Percentiles rank a stretch among this genome's conserved stretches.
Conservation (phyloP, 2,797 vertebrate genomes). For the Rhinophrynus dorsalis region DNA sequence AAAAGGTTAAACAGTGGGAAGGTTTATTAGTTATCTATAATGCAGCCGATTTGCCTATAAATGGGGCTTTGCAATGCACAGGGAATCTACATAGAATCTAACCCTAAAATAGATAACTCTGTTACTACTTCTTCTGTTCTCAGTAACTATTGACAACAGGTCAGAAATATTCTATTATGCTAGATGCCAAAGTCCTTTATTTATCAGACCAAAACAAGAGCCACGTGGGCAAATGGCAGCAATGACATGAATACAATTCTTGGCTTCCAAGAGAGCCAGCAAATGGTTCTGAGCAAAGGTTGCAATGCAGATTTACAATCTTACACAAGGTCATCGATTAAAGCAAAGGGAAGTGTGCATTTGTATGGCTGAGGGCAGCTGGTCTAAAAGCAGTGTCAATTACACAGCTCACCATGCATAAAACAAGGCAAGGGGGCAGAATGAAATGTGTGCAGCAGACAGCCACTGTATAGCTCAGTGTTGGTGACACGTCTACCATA, state of each 20-base stretch:
- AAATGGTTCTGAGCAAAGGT: conserved; percentile 10
- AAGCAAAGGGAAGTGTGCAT: background rate
- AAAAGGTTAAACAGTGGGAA: too few species aligned
- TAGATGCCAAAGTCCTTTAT: background rate
- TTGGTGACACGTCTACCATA: too few species aligned
- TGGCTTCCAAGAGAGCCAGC: background rate
- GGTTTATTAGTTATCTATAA: too few species aligned
- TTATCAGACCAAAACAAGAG: too few species aligned
- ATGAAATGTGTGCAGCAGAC: too few species aligned
- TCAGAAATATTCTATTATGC: background rate
- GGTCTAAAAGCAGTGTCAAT: background rate
- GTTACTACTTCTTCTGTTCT: background rate
- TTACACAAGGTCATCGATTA: conserved; percentile 18
- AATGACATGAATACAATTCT: background rate
- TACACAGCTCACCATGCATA: too few species aligned
- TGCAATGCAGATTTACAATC: background rate
- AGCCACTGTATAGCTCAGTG: too few species aligned
- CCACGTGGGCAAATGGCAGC: background rate
- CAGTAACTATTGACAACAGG: background rate
- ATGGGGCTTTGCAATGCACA: too few species aligned
- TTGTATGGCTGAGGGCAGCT: background rate
- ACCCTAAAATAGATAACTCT: background rate
- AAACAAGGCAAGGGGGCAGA: too few species aligned
- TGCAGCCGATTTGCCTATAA: too few species aligned
- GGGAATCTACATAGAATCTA: background rate